These are phyloP conservation scores for Epinotia nisella DNA, from an alignment of 2,888 invertebrate genomes.

Conservation along the genomic window DNA sequence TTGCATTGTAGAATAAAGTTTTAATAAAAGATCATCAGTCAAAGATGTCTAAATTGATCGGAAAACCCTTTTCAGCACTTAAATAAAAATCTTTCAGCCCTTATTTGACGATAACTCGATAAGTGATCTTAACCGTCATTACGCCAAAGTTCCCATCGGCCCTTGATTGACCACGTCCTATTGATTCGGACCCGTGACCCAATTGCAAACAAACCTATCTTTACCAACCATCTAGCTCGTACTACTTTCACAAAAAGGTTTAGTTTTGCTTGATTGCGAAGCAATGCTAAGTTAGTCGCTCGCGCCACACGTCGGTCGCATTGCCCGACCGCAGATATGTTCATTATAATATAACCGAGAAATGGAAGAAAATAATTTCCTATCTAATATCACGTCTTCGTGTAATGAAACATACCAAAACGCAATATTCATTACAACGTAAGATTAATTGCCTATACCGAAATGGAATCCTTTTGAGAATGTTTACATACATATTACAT, in stretches of 20 bases:
- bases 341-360: conserved; percentile 13
- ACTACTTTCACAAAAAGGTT: conserved; percentile 1
- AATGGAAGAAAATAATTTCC: conserved; percentile 28
- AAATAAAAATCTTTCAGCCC: conserved; percentile 4
- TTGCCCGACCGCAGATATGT: conserved; percentile 27
- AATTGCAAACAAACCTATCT: conserved; percentile 22
- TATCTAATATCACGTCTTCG: conserved; percentile 9
- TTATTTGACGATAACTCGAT: conserved; percentile 14
- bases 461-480: conserved; percentile 29
- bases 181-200: conserved; percentile 41
- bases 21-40: no score
- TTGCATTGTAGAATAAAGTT: no score
- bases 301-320: conserved; percentile 15
- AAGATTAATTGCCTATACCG: conserved; percentile 27
- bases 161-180: conserved; percentile 44
- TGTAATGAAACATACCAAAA: conserved; percentile 25
- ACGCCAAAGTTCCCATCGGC: conserved; percentile 3
- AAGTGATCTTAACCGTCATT: conserved; percentile 30
- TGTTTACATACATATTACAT: conserved; percentile 42
- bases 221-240: background rate
- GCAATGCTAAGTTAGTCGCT: background rate
- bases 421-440: conserved; percentile 26
- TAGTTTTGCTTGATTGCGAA: background rate
- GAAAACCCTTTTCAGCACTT: background rate
- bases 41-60: background rate